Percentiles rank a stretch among this genome's conserved stretches.
These are phyloP conservation scores for Cremastinae sp. DNA, from an alignment of 2,888 invertebrate genomes.

Conservation along the genomic window DNA sequence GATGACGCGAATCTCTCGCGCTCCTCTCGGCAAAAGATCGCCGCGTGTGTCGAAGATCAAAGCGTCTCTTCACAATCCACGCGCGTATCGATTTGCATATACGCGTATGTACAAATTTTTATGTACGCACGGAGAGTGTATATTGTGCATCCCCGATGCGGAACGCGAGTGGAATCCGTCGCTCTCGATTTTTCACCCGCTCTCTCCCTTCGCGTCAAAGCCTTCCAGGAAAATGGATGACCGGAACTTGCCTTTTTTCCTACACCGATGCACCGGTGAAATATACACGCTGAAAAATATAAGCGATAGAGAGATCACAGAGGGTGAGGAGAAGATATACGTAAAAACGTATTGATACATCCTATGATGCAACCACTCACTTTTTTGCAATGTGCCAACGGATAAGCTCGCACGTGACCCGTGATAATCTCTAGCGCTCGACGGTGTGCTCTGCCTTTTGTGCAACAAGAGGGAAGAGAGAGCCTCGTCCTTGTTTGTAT, in stretches of 20 bases:
- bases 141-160: constrained; percentile 46
- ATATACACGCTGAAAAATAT: background rate
- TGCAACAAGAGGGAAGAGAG: constrained; percentile 35
- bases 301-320: background rate
- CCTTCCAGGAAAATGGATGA: constrained; percentile 54
- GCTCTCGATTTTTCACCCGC: background rate
- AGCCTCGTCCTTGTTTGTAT: constrained; percentile 33
- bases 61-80: constrained; percentile 45
- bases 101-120: too few species aligned
- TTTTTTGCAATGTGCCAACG: constrained; percentile 33
- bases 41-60: constrained; percentile 59
- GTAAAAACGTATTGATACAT: constrained; percentile 40
- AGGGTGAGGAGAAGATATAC: background rate
- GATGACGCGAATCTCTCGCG: constrained; percentile 25
- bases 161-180: constrained; percentile 49
- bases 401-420: constrained; percentile 52
- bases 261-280: constrained; percentile 26
- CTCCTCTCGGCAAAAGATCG: constrained; percentile 53
- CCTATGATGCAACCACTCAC: constrained; percentile 29
- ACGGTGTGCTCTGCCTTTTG: constrained; percentile 23
- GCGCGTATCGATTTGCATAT: background rate
- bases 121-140: too few species aligned
- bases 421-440: constrained; percentile 43
- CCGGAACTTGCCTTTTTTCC: constrained; percentile 24
- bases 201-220: constrained; percentile 55